phyloP scores from a whole-genome alignment of 1,140 invertebrate genomes.

The Dufourea novaeangliae region DNA sequence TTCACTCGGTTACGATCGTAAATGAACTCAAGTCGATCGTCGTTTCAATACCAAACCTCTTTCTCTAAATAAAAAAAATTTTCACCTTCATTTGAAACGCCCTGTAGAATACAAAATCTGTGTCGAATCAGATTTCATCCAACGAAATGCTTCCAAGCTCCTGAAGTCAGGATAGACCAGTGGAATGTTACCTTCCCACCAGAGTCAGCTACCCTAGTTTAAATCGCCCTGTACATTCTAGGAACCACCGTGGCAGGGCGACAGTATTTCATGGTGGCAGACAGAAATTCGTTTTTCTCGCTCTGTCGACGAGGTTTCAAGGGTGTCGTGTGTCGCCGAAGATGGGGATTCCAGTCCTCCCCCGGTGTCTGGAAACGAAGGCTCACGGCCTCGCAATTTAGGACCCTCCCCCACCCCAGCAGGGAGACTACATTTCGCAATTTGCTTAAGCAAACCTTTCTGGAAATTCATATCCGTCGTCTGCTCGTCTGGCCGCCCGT shows the following conservation, averaged over 20 bases:
- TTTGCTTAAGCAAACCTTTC: slow-evolving; percentile 75
- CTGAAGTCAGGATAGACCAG: no score
- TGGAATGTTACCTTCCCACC: no score
- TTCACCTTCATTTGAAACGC: no score
- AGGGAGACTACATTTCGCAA: slow-evolving; percentile 64
- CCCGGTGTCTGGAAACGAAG: slow-evolving; percentile 42
- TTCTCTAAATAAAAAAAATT: no score
- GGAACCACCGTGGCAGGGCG: not conserved
- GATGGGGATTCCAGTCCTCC: not conserved
- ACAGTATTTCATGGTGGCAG: slow-evolving; percentile 30
- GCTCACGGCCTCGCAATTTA: slow-evolving; percentile 47
- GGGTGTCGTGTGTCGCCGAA: slow-evolving; percentile 7
- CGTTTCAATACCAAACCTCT: no score
- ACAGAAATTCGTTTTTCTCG: slow-evolving; percentile 54
- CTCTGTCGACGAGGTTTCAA: not conserved
- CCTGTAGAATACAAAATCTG: no score
- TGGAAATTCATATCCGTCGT: slow-evolving; percentile 72
- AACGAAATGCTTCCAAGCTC: no score
- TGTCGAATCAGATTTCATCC: no score
- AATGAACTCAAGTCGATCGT: no score
- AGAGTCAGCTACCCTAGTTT: no score
- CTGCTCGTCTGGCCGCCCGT: slow-evolving; percentile 6
- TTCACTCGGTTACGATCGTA: no score
- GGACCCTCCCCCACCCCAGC: slow-evolving; percentile 3
- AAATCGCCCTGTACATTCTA: not conserved